Percentiles rank a stretch among this genome's conserved stretches.
phyloP scores from a whole-genome alignment of 2,888 invertebrate genomes.

The Euproctis similis region DNA sequence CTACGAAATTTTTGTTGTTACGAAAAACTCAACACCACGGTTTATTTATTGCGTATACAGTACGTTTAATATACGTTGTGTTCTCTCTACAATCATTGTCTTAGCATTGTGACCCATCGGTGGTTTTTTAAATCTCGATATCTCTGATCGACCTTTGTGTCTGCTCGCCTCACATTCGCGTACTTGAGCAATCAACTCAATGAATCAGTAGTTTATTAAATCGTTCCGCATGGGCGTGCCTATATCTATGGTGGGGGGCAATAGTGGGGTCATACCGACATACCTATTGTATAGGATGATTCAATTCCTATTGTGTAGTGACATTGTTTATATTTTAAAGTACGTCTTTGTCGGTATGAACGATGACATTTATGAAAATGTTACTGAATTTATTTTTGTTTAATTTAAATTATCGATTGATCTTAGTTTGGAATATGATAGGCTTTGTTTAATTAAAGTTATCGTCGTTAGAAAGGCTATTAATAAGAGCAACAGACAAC shows the following conservation, averaged over 20 bases:
- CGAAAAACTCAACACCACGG: too few species aligned
- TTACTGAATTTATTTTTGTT: neutral
- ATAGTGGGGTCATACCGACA: slow-evolving; percentile 21
- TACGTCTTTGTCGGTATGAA: slow-evolving; percentile 4
- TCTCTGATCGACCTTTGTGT: slow-evolving; percentile 45
- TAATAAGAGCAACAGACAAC: too few species aligned
- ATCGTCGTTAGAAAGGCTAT: too few species aligned
- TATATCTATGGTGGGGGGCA: too few species aligned
- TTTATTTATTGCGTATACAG: too few species aligned
- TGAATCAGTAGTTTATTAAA: slow-evolving; percentile 26
- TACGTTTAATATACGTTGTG: too few species aligned
- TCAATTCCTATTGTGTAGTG: slow-evolving; percentile 7
- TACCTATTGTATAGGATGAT: slow-evolving; percentile 6
- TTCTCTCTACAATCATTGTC: slow-evolving; percentile 37
- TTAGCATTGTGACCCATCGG: slow-evolving; percentile 13
- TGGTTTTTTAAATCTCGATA: slow-evolving; percentile 35
- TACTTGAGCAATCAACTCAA: slow-evolving; percentile 22
- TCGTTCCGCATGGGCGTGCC: slow-evolving; percentile 14
- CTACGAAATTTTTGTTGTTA: too few species aligned
- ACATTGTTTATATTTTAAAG: slow-evolving; percentile 5
- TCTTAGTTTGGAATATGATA: too few species aligned
- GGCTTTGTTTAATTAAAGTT: too few species aligned
- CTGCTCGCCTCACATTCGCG: slow-evolving; percentile 29
- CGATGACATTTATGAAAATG: slow-evolving; percentile 1
- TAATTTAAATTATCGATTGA: too few species aligned